These are phyloP conservation scores for Gallinago solitaria DNA, from an alignment of 2,797 vertebrate species.

Conservation along the genomic window DNA sequence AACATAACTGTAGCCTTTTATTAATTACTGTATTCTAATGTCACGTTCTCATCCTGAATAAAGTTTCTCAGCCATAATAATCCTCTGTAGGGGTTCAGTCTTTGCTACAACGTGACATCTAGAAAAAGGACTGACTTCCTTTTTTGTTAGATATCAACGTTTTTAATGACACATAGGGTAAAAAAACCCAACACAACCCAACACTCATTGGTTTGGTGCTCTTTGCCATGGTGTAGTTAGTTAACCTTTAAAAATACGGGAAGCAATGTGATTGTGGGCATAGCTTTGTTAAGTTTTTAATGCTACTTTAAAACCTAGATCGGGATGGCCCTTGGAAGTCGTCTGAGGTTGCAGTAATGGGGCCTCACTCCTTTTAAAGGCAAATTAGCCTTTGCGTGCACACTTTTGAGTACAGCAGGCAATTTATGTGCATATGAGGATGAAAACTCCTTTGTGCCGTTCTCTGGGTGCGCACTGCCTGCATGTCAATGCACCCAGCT, in stretches of 20 bases:
- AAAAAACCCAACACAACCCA: neutral
- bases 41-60: neutral
- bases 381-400: neutral
- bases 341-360: neutral
- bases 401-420: neutral
- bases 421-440: neutral
- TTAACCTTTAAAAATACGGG: neutral
- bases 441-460: neutral
- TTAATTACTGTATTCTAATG: neutral
- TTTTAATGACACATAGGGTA: neutral
- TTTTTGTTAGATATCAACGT: neutral
- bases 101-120: neutral
- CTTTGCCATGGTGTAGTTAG: neutral
- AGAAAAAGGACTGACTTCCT: neutral
- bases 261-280: neutral
- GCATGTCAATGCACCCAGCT: neutral
- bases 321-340: neutral
- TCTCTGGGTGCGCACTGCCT: neutral
- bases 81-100: neutral
- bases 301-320: neutral
- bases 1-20: neutral
- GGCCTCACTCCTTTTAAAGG: neutral
- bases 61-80: conserved; percentile 16
- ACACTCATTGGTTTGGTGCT: neutral
- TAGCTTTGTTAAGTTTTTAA: neutral